These are phyloP conservation scores for Hirtodrosophila trivittata DNA, from an alignment of 2,888 invertebrate species.

Conservation along the genomic window DNA sequence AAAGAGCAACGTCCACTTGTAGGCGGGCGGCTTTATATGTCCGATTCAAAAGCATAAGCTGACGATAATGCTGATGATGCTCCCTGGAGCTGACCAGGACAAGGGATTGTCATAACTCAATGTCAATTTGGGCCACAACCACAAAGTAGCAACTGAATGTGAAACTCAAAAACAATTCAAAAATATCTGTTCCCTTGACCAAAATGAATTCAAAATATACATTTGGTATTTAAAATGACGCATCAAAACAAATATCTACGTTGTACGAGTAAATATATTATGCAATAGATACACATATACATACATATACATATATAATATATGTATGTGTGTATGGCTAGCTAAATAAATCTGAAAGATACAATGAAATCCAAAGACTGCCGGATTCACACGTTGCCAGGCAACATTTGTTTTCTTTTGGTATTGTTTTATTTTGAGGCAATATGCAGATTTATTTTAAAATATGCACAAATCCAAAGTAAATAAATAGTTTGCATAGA, in stretches of 20 bases:
- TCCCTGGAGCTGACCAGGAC: constrained; percentile 42
- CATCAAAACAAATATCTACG: constrained; percentile 17
- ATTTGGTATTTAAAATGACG: constrained; percentile 58
- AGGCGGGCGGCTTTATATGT: constrained; percentile 11
- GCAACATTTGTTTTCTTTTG: constrained; percentile 23
- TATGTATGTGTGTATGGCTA: not conserved
- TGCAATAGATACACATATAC: not conserved
- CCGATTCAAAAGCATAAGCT: constrained; percentile 45
- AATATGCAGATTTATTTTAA: constrained; percentile 61
- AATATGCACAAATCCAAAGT: constrained; percentile 46
- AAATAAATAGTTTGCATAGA: constrained; percentile 38
- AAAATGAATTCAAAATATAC: constrained; percentile 55
- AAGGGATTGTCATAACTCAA: constrained; percentile 67
- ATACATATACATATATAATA: not conserved
- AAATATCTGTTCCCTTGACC: constrained; percentile 45
- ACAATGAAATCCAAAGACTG: constrained; percentile 18
- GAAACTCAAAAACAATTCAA: constrained; percentile 43
- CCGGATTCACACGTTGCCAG: constrained; percentile 7
- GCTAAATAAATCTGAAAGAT: constrained; percentile 17
- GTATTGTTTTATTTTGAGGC: constrained; percentile 49
- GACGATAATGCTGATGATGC: constrained; percentile 15
- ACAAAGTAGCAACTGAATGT: constrained; percentile 6
- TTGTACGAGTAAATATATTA: too few relatives aligned
- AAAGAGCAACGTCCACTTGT: constrained; percentile 18
- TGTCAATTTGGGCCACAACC: constrained; percentile 55